Percentiles rank a stretch among this genome's conserved stretches.
Conservation (phyloP, 2,113 vertebrate species). For the Paradisaea rubra region DNA sequence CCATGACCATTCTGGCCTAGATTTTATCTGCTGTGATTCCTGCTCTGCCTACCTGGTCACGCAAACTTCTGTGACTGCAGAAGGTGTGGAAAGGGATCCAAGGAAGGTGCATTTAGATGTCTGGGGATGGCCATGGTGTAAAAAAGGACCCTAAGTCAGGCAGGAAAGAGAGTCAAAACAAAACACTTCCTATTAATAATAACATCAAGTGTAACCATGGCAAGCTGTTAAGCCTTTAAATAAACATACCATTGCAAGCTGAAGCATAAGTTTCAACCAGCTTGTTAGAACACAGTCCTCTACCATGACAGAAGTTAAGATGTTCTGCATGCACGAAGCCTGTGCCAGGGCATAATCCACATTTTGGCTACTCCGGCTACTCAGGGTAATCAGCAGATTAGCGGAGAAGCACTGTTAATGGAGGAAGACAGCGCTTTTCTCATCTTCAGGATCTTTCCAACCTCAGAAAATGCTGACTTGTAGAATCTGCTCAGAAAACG, state of each 20-base stretch:
- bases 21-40: not conserved
- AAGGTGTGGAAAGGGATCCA: not conserved
- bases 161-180: conserved; percentile 31
- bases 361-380: not conserved
- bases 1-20: not conserved
- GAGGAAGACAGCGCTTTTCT: not conserved
- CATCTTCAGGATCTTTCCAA: conserved; percentile 2
- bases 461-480: conserved; percentile 12
- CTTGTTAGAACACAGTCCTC: conserved; percentile 60
- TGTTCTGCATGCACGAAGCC: not conserved
- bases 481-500: not conserved
- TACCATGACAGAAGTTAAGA: conserved; percentile 51
- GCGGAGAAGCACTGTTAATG: not conserved
- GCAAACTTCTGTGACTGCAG: fast-evolving
- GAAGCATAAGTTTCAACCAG: conserved; percentile 51
- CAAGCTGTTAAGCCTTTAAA: conserved; percentile 52
- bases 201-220: conserved; percentile 48
- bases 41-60: fast-evolving
- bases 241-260: conserved; percentile 53
- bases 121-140: not conserved
- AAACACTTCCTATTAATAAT: conserved; percentile 57
- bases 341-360: not conserved
- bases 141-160: not conserved
- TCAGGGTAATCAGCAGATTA: not conserved
- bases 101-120: not conserved